These are phyloP conservation scores for Protosalanx chinensis DNA, from an alignment of 2,797 vertebrate species.

Conservation along the genomic window DNA sequence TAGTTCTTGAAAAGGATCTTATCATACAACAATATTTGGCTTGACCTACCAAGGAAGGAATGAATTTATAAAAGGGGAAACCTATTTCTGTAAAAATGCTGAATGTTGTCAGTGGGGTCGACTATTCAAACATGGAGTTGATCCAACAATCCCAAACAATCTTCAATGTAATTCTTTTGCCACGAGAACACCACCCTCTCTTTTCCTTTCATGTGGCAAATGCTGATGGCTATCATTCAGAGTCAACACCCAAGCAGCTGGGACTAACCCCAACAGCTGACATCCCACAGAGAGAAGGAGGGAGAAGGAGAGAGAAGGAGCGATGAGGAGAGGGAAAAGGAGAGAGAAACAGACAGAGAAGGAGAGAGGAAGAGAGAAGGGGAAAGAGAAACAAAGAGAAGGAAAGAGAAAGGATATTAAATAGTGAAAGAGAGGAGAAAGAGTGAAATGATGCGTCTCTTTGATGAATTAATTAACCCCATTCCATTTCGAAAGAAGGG, in stretches of 20 bases:
- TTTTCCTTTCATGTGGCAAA: conserved; percentile 70
- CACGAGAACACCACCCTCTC: conserved; percentile 55
- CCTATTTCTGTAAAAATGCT: conserved; percentile 8
- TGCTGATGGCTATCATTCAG: conserved; percentile 73
- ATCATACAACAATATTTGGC: conserved; percentile 53
- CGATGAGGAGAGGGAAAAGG: not conserved
- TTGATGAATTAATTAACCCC: conserved; percentile 37
- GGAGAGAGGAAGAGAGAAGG: conserved; percentile 14
- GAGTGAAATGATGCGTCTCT: conserved; percentile 28
- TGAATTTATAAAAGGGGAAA: conserved; percentile 43
- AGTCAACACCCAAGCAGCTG: conserved; percentile 75
- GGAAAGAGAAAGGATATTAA: not conserved
- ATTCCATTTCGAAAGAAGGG: conserved; percentile 30
- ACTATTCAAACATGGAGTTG: conserved; percentile 54
- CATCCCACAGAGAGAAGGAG: conserved; percentile 34
- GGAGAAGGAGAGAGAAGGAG: conserved; percentile 36
- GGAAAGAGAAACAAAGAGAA: conserved; percentile 2
- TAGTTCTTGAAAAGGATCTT: conserved; percentile 44
- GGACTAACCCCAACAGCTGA: conserved; percentile 72
- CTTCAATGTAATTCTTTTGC: conserved; percentile 48
- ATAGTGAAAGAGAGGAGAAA: no score
- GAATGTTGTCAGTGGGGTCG: not conserved
- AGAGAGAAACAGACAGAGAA: not conserved
- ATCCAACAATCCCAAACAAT: conserved; percentile 50
- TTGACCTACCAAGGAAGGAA: conserved; percentile 46